Conservation (phyloP, 1,140 invertebrate genomes). For the Pygmarrhopalites habei region DNA sequence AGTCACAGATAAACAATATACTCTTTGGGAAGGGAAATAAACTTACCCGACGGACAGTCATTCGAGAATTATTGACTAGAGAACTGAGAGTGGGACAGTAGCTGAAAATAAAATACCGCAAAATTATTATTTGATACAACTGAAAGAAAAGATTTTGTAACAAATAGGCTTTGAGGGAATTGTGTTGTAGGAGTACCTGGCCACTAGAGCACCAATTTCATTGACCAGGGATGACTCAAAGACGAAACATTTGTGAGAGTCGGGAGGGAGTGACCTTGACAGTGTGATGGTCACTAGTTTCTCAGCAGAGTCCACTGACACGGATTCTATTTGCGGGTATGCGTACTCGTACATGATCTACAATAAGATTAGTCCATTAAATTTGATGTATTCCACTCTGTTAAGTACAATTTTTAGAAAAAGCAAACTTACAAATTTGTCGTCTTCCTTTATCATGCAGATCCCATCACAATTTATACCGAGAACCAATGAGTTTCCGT, state of each 20-base stretch:
- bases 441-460: conserved; percentile 76
- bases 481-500: conserved; percentile 70
- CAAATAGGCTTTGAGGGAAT: too few species aligned
- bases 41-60: conserved; percentile 54
- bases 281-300: conserved; percentile 78
- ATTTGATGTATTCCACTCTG: too few species aligned
- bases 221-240: conserved; percentile 59
- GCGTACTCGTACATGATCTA: conserved; percentile 81
- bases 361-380: too few species aligned
- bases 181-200: too few species aligned
- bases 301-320: conserved; percentile 83
- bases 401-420: too few species aligned
- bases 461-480: conserved; percentile 89
- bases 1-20: too few species aligned
- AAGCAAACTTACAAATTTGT: too few species aligned
- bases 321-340: conserved; percentile 80
- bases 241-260: conserved; percentile 79
- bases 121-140: too few species aligned
- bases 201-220: conserved; percentile 85
- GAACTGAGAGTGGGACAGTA: conserved; percentile 79
- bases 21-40: neutral
- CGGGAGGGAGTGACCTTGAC: conserved; percentile 55
- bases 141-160: too few species aligned
- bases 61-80: conserved; percentile 69
- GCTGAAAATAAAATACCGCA: too few species aligned